Evolutionary conservation across 2,888 invertebrate genomes (phyloP), one percentile per base, ranked within the genome.

Genomic region (Pseudanteris insignis): DNA sequence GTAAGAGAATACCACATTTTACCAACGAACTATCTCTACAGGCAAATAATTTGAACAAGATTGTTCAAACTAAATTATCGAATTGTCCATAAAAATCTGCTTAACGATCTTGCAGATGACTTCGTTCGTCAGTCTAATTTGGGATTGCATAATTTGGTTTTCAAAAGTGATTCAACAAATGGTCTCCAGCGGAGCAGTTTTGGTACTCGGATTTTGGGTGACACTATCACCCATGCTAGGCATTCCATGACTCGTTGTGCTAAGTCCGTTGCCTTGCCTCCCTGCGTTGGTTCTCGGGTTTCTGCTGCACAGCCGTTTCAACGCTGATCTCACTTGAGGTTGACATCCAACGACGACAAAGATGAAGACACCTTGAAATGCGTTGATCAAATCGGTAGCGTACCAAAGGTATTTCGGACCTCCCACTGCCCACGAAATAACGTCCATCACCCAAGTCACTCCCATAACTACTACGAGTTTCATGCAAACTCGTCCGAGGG

Each of bases 271-370:
- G 60, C 86, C 87, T 44, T 86, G 86, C 12, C 85, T 84, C 37
- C 84, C 82, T 41, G 82, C 82, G 67, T 84, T 83, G 63, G 83
- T 82, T 64, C 84, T 81, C 18, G 84, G 82, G 54, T 84, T 81
- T 62, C 83, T 82, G 66, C 84, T 84, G 70, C 86, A 88, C 66
- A 88, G 81, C 51, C 88, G 82, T 74, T 88, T 88, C 21, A 88
- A 81, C 29, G 88, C 88, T 15, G 87, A 84, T 83, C 89, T 84
- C 71, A 87, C 86, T 83, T 92, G 92, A 53, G 92, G 92, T 83
- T 92, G 92, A 79, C 91, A 92, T 40, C 92, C 93, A 68, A 92
- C 91, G 66, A 93, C 92, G 73, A 91, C 87, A 81, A 93, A 94
- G 73, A 93, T 93, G 79, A 92, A 88, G 46, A 93, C 89, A 66